Base-by-base conservation (phyloP, 1,140 invertebrate species). In the Eupristina koningsbergeri region DNA sequence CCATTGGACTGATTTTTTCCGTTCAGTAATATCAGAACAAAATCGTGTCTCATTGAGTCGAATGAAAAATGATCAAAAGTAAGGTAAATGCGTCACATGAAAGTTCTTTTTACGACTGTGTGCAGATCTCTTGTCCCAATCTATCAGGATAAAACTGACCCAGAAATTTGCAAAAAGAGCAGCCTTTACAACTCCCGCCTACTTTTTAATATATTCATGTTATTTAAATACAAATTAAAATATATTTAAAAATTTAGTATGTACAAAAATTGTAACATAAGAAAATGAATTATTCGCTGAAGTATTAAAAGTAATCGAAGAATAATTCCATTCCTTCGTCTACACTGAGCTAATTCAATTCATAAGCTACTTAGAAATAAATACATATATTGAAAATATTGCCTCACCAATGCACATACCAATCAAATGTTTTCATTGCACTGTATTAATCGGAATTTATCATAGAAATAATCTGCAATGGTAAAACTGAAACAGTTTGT, bases 81-180 rank as follows among this genome's bases (percentile, higher is more conserved):
- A 71, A 79, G 75, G 76, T 41, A 79, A 64, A 61, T 86, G 86
- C 86, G 86, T 88, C 86, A 85, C 85, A 76, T 81, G 67, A 87
- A 85, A 85, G 85, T 85, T 50, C 64, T 63, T 39, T 61, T 74
- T 74, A 45, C 79, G 45, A 58, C 29, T 58, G 67, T 45, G 67
- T 58, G 64, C 47, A 22, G 50, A 74, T 76, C 71, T 73, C 71
- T n/a, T 80, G 78, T 80, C 76, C n/a, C 76, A 74, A 84, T 84
- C 76, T 76, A 80, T 84, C 83, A 84, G 78, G 58, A 39, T 39
- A 64, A 80, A 80, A 80, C 31, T 84, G 83, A 84, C 83, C 83
- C 75, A 78, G 78, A 84, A 84, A 80, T 75, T 47, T 11, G 45
- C 58, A 31, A 82, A 53, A 73, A 50, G 58, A 82, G 76, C 73